Evolutionary conservation across 1,140 invertebrate species (phyloP).

Genomic region (Lepidurus arcticus): DNA sequence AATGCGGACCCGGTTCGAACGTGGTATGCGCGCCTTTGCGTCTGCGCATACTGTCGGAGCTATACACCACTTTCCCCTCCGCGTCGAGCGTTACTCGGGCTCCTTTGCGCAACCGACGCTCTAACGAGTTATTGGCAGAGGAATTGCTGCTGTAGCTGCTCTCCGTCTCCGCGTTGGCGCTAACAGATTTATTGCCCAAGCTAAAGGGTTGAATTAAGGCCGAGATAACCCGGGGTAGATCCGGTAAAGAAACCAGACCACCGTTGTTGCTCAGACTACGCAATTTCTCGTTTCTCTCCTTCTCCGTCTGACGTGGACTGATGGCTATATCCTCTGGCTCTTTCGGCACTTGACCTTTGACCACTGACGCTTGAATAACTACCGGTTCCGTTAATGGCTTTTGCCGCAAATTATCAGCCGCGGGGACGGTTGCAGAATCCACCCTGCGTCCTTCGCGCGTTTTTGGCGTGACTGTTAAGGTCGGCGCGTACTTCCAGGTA

Average conservation of each 20-base stretch:
- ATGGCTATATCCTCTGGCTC: constrained; percentile 6
- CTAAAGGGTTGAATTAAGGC: constrained; percentile 37
- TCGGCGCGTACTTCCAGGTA: constrained; percentile 25
- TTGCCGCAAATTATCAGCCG: constrained; percentile 12
- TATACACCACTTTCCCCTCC: constrained; percentile 81
- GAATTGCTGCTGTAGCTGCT: constrained; percentile 30
- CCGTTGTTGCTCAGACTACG: not conserved
- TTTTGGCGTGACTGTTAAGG: constrained; percentile 14
- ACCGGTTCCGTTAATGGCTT: constrained; percentile 13
- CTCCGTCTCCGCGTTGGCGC: constrained; percentile 35
- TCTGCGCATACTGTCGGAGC: constrained; percentile 75
- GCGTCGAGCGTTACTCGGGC: constrained; percentile 78
- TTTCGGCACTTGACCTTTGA: constrained; percentile 23
- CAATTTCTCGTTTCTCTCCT: not conserved
- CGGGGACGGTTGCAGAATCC: constrained; percentile 23
- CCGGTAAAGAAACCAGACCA: constrained; percentile 32
- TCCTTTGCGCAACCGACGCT: constrained; percentile 51
- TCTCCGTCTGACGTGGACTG: not conserved
- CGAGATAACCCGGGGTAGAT: constrained; percentile 34
- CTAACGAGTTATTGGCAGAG: constrained; percentile 31
- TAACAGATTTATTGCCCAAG: constrained; percentile 28
- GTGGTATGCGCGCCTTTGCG: constrained; percentile 74
- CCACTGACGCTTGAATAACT: constrained; percentile 26
- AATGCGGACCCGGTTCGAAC: constrained; percentile 67
- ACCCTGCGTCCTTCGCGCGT: not conserved